Conservation (phyloP, 2,888 invertebrate genomes). For the Drosophila recens region DNA sequence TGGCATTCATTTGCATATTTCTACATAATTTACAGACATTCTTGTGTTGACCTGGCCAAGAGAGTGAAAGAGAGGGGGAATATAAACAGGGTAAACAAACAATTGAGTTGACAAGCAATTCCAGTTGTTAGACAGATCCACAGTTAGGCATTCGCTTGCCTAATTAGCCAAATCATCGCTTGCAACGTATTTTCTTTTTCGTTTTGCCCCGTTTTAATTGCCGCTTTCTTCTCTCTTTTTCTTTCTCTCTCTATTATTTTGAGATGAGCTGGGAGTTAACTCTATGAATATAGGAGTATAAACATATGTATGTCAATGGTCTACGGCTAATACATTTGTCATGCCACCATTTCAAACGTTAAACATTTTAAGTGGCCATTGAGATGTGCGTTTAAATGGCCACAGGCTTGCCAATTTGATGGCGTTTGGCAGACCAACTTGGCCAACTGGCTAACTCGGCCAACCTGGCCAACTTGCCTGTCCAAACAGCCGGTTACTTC, state of each 20-base stretch:
- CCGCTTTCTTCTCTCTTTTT: slow-evolving; percentile 61
- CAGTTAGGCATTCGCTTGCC: slow-evolving; percentile 52
- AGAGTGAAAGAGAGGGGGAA: neutral
- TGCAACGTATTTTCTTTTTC: slow-evolving; percentile 16
- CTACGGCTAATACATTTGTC: slow-evolving; percentile 65
- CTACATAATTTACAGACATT: slow-evolving; percentile 70
- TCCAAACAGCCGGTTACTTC: slow-evolving; percentile 43
- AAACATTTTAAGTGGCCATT: slow-evolving; percentile 64
- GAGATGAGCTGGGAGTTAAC: neutral
- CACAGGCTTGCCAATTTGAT: slow-evolving; percentile 57
- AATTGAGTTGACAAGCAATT: slow-evolving; percentile 56
- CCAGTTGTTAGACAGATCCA: slow-evolving; percentile 36
- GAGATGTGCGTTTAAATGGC: slow-evolving; percentile 56
- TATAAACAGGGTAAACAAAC: slow-evolving; percentile 55
- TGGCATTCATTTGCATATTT: slow-evolving; percentile 71
- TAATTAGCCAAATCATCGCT: slow-evolving; percentile 76
- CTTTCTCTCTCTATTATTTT: neutral
- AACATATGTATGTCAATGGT: slow-evolving; percentile 68
- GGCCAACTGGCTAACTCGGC: neutral
- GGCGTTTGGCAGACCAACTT: slow-evolving; percentile 54
- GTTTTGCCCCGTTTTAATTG: slow-evolving; percentile 70
- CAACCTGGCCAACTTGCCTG: slow-evolving; percentile 1
- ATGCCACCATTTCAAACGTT: slow-evolving; percentile 43
- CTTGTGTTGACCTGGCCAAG: slow-evolving; percentile 32
- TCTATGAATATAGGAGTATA: slow-evolving; percentile 37